Evolutionary conservation across 2,888 invertebrate species (phyloP).

Genomic region (Yponomeuta plumbellus): DNA sequence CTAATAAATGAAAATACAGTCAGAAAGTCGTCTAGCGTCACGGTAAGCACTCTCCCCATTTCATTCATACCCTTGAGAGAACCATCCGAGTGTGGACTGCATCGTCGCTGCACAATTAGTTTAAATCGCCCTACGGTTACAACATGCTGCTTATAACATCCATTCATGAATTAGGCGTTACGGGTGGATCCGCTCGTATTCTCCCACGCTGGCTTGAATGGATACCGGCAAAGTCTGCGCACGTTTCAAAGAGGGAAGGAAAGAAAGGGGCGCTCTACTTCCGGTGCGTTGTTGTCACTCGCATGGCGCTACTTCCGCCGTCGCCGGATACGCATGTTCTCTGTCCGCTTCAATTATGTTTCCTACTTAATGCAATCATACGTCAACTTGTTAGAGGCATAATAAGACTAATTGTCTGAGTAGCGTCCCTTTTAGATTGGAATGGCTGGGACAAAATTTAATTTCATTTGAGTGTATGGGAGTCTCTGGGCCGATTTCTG

Average conservation of each 20-base stretch:
- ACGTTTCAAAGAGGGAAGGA: conserved; percentile 39
- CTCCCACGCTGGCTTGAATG: conserved; percentile 66
- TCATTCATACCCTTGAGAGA: conserved; percentile 21
- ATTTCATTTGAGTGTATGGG: background rate
- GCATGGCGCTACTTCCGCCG: conserved; percentile 64
- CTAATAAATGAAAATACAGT: conserved; percentile 39
- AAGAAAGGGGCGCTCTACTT: conserved; percentile 70
- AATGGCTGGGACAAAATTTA: background rate
- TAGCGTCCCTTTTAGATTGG: background rate
- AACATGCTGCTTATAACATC: conserved; percentile 47
- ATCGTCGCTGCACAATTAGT: conserved; percentile 42
- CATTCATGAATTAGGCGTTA: conserved; percentile 62
- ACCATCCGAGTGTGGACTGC: conserved; percentile 24
- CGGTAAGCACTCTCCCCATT: conserved; percentile 45
- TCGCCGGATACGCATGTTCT: conserved; percentile 65
- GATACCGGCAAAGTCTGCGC: conserved; percentile 26
- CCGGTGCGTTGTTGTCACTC: conserved; percentile 47
- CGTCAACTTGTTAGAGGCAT: conserved; percentile 16
- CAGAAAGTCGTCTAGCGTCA: conserved; percentile 36
- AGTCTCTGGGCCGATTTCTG: too few relatives aligned
- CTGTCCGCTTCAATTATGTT: conserved; percentile 67
- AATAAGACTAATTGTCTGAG: conserved; percentile 7
- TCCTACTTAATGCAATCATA: conserved; percentile 66
- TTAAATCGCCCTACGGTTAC: conserved; percentile 38
- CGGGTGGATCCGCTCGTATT: conserved; percentile 48